Base-by-base conservation (phyloP, 2,113 vertebrate genomes). In the Nansenia antarctica region DNA sequence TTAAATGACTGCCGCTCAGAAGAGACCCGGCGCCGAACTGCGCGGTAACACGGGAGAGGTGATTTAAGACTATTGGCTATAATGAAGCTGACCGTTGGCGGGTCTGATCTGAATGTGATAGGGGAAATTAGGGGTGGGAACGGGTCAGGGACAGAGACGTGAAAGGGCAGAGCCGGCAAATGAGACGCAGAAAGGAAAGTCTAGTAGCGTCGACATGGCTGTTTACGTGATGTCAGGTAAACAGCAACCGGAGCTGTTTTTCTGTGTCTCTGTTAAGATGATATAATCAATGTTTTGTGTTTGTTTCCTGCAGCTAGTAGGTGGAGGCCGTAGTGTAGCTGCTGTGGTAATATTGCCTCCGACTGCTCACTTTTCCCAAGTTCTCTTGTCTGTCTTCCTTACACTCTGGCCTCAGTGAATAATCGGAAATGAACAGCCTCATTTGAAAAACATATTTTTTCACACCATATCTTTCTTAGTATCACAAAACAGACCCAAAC, bases 61-160 rank as follows among this genome's bases (percentile, higher is more conserved):
- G 92, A 93, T 92, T 91, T 90, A 89, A 93, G 89, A 93, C 90
- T n/a, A 93, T 91, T 91, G 90, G 88, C 84, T 85, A 82, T 91
- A 93, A 93, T 93, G 92, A 93, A 91, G 87, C 87, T 87, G 90
- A 91, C 90, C 80, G 89, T 81, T 89, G 87, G 85, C 80, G 67
- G 83, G 77, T 88, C 92, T 91, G 90, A 88, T 92, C 89, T 87
- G 92, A 93, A 92, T 93, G 88, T 82, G 86, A 91, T 91, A 85
- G 84, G 65, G 77, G 83, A 89, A 92, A 92, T 93, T 92, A 93
- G 81, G 86, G 87, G 87, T 42, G 73, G 83, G 84, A 88, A 89
- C 82, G 69, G 91, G 90, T 92, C 89, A 90, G 14, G 64, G 77
- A 70, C 63, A 64, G 82, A 88, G 77, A 72, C 81, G 80, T 81